These are phyloP conservation scores for Chrysaora quinquecirrha DNA, from an alignment of 30 jellyfish, hydroid and myxozoan genomes.

Conservation along the genomic window DNA sequence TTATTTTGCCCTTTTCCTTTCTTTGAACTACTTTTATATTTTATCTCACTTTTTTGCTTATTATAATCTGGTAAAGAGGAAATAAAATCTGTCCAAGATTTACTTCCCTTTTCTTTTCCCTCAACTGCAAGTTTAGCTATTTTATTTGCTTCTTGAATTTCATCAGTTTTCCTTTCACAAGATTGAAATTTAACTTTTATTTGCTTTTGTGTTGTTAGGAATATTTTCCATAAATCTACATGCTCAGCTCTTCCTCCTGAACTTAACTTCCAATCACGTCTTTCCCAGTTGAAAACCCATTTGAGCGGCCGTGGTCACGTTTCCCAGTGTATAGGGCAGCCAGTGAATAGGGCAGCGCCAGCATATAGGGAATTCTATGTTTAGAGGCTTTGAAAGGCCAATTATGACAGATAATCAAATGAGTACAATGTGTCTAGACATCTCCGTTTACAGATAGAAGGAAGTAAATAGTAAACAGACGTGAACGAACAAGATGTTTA, in stretches of 20 bases:
- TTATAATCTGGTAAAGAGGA: background rate
- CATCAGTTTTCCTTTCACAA: background rate
- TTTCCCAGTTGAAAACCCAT: background rate
- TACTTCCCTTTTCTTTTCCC: background rate
- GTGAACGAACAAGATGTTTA: too few relatives aligned
- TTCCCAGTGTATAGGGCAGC: too few relatives aligned
- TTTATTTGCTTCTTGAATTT: background rate
- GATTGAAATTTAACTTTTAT: background rate
- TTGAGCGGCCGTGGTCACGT: too few relatives aligned
- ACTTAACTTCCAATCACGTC: background rate
- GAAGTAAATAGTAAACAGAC: too few relatives aligned
- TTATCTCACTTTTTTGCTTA: too few relatives aligned
- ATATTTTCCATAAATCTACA: background rate
- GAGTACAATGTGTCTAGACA: too few relatives aligned
- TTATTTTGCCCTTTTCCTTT: background rate
- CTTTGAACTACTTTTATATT: background rate
- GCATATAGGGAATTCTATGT: too few relatives aligned
- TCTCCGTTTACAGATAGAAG: too few relatives aligned
- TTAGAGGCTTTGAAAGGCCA: too few relatives aligned
- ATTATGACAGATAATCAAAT: too few relatives aligned
- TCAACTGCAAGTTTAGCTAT: background rate
- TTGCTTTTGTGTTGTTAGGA: background rate
- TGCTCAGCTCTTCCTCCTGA: background rate
- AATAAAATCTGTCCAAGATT: background rate
- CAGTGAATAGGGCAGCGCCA: too few relatives aligned